phyloP scores from a whole-genome alignment of 2,797 vertebrate genomes.

The Eremophila alpestris region DNA sequence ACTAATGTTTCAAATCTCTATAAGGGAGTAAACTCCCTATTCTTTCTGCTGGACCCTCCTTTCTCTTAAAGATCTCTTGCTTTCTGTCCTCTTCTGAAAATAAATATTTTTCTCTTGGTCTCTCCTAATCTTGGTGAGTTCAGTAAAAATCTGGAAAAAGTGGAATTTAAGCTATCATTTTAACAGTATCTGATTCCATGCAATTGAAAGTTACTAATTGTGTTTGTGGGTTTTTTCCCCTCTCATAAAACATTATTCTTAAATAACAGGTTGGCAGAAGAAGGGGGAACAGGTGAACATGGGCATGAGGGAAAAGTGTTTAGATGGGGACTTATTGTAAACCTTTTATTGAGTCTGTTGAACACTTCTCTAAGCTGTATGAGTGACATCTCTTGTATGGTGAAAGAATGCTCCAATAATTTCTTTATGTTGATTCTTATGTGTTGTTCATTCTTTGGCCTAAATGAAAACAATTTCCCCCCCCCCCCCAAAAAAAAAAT shows the following conservation, averaged over 20 bases:
- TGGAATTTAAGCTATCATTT: neutral
- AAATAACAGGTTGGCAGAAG: neutral
- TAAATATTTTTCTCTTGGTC: constrained; percentile 20
- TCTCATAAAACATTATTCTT: neutral
- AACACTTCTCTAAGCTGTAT: neutral
- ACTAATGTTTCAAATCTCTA: constrained; percentile 24
- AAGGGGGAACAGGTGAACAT: neutral
- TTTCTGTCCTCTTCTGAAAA: constrained; percentile 62
- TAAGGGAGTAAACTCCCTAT: constrained; percentile 49
- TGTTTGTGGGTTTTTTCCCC: neutral
- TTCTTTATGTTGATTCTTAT: neutral
- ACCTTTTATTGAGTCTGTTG: neutral
- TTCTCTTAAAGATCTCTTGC: constrained; percentile 50
- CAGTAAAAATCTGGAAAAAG: neutral
- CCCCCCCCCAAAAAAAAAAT: neutral
- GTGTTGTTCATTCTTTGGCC: neutral
- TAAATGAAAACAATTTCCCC: neutral
- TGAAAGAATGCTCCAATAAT: neutral
- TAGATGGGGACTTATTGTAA: neutral
- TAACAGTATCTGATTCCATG: neutral
- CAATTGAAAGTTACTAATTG: neutral
- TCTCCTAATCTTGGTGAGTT: constrained; percentile 1
- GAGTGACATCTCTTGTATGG: neutral
- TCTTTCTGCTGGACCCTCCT: constrained; percentile 63
- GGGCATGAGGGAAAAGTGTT: neutral